A percentile compares a stretch with the other conserved stretches of the same genome.
Evolutionary conservation across 2,113 vertebrate genomes (phyloP).

Genomic region (Ellobius talpinus): DNA sequence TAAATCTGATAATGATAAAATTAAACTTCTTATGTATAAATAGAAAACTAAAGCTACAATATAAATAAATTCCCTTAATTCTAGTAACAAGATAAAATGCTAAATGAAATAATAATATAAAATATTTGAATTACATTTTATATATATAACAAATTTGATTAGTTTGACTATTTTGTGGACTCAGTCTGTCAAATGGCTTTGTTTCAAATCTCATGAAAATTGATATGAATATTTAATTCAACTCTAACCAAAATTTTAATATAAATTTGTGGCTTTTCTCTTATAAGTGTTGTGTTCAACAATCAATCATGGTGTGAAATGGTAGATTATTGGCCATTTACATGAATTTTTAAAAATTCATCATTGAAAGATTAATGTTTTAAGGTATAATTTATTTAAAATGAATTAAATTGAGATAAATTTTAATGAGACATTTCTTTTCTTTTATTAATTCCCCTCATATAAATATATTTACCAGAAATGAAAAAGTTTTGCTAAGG

Average conservation of each 20-base stretch:
- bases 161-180: background rate
- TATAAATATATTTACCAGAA: conserved; percentile 44
- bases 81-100: background rate
- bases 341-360: conserved; percentile 31
- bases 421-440: conserved; percentile 26
- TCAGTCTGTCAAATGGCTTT: background rate
- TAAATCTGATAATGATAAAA: conserved; percentile 29
- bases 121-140: background rate
- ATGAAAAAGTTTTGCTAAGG: background rate
- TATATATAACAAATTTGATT: background rate
- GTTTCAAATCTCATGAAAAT: background rate
- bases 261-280: background rate
- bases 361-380: conserved; percentile 32
- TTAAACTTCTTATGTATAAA: background rate
- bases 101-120: background rate
- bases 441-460: background rate
- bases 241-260: conserved; percentile 11
- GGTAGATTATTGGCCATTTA: background rate
- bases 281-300: background rate
- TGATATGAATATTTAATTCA: conserved; percentile 38
- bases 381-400: background rate
- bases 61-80: conserved; percentile 36
- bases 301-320: background rate
- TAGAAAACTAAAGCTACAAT: conserved; percentile 2
- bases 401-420: background rate